These are phyloP conservation scores for Nomada fucata DNA, from an alignment of 2,888 invertebrate species.

Conservation along the genomic window DNA sequence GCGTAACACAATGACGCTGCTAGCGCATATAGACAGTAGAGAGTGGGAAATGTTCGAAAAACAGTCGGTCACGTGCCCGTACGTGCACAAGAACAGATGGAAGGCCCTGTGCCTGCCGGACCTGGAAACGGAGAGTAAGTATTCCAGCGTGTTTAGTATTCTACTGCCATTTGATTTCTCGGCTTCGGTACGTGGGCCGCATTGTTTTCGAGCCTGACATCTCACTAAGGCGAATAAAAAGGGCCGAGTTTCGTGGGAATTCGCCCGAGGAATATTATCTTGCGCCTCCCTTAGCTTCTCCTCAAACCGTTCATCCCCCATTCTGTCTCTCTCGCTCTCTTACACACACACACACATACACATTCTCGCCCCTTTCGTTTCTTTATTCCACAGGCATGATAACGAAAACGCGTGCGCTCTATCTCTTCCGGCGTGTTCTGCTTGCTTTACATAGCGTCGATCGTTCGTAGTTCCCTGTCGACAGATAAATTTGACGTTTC, in stretches of 20 bases:
- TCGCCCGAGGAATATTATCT: constrained; percentile 72
- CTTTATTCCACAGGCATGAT: constrained; percentile 24
- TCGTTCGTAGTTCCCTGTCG: too few species aligned
- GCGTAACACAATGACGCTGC: not conserved
- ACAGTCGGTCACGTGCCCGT: constrained; percentile 64
- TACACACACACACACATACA: not conserved
- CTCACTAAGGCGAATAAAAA: constrained; percentile 67
- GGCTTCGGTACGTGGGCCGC: constrained; percentile 73
- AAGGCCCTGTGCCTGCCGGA: constrained; percentile 16
- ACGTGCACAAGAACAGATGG: constrained; percentile 58
- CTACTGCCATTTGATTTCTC: constrained; percentile 74
- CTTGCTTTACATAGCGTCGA: not conserved
- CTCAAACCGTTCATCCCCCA: not conserved
- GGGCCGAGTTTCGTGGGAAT: constrained; percentile 66
- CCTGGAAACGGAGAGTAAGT: constrained; percentile 49
- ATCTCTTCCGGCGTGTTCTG: constrained; percentile 5
- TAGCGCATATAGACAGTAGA: constrained; percentile 5
- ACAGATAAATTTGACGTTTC: too few species aligned
- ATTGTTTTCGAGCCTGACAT: constrained; percentile 76
- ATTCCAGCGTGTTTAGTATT: constrained; percentile 72
- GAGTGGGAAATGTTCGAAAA: constrained; percentile 48
- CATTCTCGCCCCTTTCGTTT: not conserved
- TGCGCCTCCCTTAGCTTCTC: constrained; percentile 20
- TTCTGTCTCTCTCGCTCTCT: too few species aligned
- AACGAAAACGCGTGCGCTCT: constrained; percentile 22